A percentile compares a stretch with the other conserved stretches of the same genome.
Evolutionary conservation across 35 echinoderm and acorn worm genomes (phyloP).

Genomic region (Heliocidaris tuberculata): DNA sequence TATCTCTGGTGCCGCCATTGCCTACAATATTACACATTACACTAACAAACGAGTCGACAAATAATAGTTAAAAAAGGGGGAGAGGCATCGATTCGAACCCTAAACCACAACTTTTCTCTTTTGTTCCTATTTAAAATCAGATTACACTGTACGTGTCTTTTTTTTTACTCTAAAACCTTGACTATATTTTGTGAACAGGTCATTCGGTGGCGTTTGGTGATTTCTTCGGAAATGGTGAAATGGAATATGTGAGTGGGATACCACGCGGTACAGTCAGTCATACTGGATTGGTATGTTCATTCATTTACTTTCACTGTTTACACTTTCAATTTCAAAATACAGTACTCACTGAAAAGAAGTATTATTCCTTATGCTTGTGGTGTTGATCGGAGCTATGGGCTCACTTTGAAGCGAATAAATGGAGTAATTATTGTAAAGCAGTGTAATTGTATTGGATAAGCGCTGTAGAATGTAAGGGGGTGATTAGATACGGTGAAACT

Average conservation of each 20-base stretch:
- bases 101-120: too few relatives aligned
- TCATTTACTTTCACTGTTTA: background rate
- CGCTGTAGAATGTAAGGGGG: background rate
- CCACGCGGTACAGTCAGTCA: background rate
- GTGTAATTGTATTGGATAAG: background rate
- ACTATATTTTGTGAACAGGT: background rate
- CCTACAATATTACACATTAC: too few relatives aligned
- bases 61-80: too few relatives aligned
- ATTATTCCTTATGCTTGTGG: background rate
- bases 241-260: background rate
- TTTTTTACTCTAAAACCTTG: too few relatives aligned
- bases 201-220: slow-evolving; percentile 37
- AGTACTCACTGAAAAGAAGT: background rate
- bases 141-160: too few relatives aligned
- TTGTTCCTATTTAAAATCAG: too few relatives aligned
- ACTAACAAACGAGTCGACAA: too few relatives aligned
- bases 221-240: slow-evolving; percentile 38
- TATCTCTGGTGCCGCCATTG: too few relatives aligned
- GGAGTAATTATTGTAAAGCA: background rate
- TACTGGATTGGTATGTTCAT: background rate
- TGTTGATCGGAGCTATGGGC: too few relatives aligned
- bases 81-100: too few relatives aligned
- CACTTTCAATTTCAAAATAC: background rate
- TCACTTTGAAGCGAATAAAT: background rate
- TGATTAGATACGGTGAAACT: background rate